Evolutionary conservation across 2,888 invertebrate genomes (phyloP), one percentile per base, ranked within the genome.

Genomic region (Amorpha juglandis): DNA sequence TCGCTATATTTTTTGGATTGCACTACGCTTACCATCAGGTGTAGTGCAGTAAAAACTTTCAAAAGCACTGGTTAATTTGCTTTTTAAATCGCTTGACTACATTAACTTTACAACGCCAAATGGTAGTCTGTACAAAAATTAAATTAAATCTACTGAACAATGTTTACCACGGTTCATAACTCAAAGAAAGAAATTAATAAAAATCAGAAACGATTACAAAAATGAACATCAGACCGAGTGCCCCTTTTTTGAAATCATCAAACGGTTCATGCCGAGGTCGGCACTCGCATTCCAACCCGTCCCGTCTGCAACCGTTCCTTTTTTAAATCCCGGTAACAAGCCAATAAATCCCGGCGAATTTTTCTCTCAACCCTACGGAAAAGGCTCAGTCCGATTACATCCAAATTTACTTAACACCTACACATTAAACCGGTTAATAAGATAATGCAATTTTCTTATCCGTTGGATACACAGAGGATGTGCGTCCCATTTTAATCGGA

Each of bases 331-430:
- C 86, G 85, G 90, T 89, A 93, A 94, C 93, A 93, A 93, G 93
- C 93, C 93, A 93, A 93, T 94, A 93, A 91, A 92, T 91, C 91
- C 91, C 78, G 72, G 84, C 86, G 85, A 90, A 88, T 93, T 93
- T 92, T 91, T 91, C 83, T 78, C 82, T 78, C 78, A 78, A 76
- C 82, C 82, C 80, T 82, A 80, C 79, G 82, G 89, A 91, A 89
- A 93, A 90, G 91, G 90, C 87, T 92, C 89, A 89, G 82, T 84
- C 81, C 88, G 92, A 93, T 93, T 92, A 93, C 92, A 92, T 84
- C 81, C 89, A 92, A 93, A 94, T 94, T 93, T 93, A 94, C 93
- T 94, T 93, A 93, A 92, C 93, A 92, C 92, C 88, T 86, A 88
- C 89, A 84, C 88, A 88, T 90, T 91, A 88, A 88, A 84, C 84